Evolutionary conservation across 2,888 invertebrate genomes (phyloP).

Genomic region (Matsumyia berberina): DNA sequence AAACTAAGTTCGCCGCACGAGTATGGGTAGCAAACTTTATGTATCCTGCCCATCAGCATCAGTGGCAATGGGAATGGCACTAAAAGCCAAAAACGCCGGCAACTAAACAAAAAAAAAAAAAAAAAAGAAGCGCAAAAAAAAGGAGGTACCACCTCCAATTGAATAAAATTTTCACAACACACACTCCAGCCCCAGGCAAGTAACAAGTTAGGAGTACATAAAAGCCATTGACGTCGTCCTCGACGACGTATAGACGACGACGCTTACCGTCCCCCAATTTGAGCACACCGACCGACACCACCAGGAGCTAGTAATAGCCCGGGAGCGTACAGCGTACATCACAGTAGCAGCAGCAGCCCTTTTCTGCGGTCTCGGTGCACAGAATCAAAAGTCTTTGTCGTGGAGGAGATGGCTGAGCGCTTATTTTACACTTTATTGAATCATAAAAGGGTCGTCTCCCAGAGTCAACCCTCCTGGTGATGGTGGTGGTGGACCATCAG

Average conservation of each 20-base stretch:
- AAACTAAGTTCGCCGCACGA: constrained; percentile 56
- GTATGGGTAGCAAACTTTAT: constrained; percentile 52
- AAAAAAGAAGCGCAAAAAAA: constrained; percentile 19
- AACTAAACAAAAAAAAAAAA: constrained; percentile 52
- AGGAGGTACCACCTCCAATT: constrained; percentile 64
- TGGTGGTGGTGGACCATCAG: neutral
- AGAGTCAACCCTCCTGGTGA: neutral
- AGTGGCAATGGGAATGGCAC: constrained; percentile 53
- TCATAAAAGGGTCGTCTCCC: constrained; percentile 64
- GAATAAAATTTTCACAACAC: constrained; percentile 73
- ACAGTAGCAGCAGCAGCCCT: constrained; percentile 28
- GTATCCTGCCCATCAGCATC: constrained; percentile 71
- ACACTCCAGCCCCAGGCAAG: constrained; percentile 62
- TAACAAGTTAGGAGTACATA: constrained; percentile 72
- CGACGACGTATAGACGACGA: constrained; percentile 43
- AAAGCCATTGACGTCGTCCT: constrained; percentile 67
- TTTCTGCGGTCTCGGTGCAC: constrained; percentile 72
- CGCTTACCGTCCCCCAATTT: constrained; percentile 36
- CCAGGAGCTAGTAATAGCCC: constrained; percentile 52
- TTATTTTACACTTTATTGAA: constrained; percentile 76
- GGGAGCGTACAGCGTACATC: neutral
- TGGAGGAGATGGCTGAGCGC: constrained; percentile 55
- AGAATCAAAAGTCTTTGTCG: constrained; percentile 74
- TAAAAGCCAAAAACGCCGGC: constrained; percentile 69
- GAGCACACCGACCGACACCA: constrained; percentile 11